Base-by-base conservation (phyloP, 2,888 invertebrate species). In the Nebria brevicollis region DNA sequence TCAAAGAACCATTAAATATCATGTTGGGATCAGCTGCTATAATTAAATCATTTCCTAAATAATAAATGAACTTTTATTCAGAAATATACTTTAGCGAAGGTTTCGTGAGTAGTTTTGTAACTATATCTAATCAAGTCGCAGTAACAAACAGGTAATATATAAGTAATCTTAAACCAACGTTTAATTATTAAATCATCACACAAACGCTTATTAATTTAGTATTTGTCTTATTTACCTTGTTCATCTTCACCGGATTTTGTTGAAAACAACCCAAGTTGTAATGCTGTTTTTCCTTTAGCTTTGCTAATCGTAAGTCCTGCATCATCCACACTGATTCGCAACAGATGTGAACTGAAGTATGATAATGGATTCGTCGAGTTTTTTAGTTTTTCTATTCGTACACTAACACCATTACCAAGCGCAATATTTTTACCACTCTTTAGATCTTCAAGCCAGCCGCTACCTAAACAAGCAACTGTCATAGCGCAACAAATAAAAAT, bases 281-380 rank as follows among this genome's bases (percentile, higher is more conserved):
- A 89, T 64, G 90, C 91, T 83, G 89, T 89, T 77, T 89, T 89
- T 81, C 89, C 89, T 66, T 89, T 87, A 13, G 91, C 90, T 85
- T 90, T 90, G 41, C 90, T 89, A 75, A 92, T 85, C 86, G 89
- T 90, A 82, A 93, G 89, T 66, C 91, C 91, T 84, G 90, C 90
- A 83, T 91, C 91, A 77, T 89, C 90, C 88, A 91, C 91, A 84
- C 92, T 91, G 85, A 92, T 89, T 83, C 90, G 90, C 80, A 93
- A 87, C 43, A 91, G 91, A 84, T 92, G 90, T 68, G 89, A 89
- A 72, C 91, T 90, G 76, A 92, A 86, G 83, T 91, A 88, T 64
- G 90, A 90, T 77, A 90, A 83, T 79, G 86, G 84, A 77, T 74
- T 72, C n/a, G 83, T 77, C 15, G 20, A 20, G 15, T 73, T 34